A percentile compares a stretch with the other conserved stretches of the same genome.
phyloP scores from a whole-genome alignment of 2,113 vertebrate species.

The Cynopterus brachyotis region DNA sequence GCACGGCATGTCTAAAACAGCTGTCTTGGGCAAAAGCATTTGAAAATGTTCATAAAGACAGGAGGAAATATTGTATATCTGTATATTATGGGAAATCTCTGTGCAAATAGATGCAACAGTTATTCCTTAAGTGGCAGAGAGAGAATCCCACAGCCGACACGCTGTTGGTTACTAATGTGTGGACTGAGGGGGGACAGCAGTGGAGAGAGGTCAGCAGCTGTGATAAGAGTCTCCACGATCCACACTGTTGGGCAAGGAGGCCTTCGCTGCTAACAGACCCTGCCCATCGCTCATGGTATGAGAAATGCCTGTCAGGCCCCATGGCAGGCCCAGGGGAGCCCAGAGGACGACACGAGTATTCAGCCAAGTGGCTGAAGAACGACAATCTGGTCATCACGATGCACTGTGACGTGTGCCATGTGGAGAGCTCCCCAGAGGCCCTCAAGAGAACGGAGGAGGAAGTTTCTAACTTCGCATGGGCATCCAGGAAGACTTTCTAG shows the following conservation, averaged over 20 bases:
- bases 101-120: neutral
- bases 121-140: neutral
- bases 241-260: accelerated
- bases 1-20: constrained; percentile 64
- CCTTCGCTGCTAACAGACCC: too few species aligned
- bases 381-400: neutral
- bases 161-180: neutral
- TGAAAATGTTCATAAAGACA: constrained; percentile 74
- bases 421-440: neutral
- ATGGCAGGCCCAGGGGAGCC: neutral
- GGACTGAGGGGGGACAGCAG: accelerated
- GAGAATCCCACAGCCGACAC: neutral
- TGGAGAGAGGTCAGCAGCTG: accelerated
- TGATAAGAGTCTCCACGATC: neutral
- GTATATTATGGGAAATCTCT: neutral
- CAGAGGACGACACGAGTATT: accelerated
- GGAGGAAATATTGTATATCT: constrained; percentile 46
- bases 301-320: neutral
- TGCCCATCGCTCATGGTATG: neutral
- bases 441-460: too few species aligned
- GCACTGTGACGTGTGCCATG: accelerated
- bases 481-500: neutral
- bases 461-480: accelerated
- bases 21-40: constrained; percentile 63
- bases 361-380: neutral